Conservation (phyloP, 2,797 vertebrate genomes). For the Danio aesculapii region DNA sequence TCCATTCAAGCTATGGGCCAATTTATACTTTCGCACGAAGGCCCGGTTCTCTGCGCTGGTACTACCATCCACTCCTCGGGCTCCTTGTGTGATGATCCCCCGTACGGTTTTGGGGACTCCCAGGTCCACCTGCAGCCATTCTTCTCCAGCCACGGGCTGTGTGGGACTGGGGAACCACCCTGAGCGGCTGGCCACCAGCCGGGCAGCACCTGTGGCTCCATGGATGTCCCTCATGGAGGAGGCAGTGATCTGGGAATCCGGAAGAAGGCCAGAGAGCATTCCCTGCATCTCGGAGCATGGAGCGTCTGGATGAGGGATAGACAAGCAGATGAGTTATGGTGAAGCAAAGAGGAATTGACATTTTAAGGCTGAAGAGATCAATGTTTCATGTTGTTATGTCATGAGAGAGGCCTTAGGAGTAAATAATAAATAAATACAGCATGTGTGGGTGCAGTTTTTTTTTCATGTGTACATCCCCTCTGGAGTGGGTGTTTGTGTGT, state of each 20-base stretch:
- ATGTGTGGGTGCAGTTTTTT: background rate
- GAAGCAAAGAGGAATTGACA: slow-evolving; percentile 58
- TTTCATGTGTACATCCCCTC: slow-evolving; percentile 48
- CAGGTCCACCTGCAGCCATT: slow-evolving; percentile 97
- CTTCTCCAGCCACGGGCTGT: slow-evolving; percentile 89
- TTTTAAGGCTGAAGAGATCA: slow-evolving; percentile 67
- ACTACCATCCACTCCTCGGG: slow-evolving; percentile 91
- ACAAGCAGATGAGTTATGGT: slow-evolving; percentile 39
- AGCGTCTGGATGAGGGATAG: slow-evolving; percentile 78
- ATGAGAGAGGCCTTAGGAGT: slow-evolving; percentile 62
- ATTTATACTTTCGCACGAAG: slow-evolving; percentile 95
- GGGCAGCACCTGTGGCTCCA: slow-evolving; percentile 90
- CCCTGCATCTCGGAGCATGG: slow-evolving; percentile 96
- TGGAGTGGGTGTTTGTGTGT: slow-evolving; percentile 58
- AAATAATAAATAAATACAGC: slow-evolving; percentile 78
- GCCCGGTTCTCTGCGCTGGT: slow-evolving; percentile 89
- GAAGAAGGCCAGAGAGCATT: slow-evolving; percentile 93
- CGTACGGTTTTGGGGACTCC: slow-evolving; percentile 87
- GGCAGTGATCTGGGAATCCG: slow-evolving; percentile 93
- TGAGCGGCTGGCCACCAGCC: slow-evolving; percentile 93
- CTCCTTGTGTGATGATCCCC: slow-evolving; percentile 95
- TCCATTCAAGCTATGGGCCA: slow-evolving; percentile 92
- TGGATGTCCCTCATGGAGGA: slow-evolving; percentile 95
- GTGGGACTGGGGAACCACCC: slow-evolving; percentile 94
- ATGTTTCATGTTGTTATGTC: slow-evolving; percentile 77